Evolutionary conservation across 2,113 vertebrate genomes (phyloP).

Genomic region (Nymphicus hollandicus): DNA sequence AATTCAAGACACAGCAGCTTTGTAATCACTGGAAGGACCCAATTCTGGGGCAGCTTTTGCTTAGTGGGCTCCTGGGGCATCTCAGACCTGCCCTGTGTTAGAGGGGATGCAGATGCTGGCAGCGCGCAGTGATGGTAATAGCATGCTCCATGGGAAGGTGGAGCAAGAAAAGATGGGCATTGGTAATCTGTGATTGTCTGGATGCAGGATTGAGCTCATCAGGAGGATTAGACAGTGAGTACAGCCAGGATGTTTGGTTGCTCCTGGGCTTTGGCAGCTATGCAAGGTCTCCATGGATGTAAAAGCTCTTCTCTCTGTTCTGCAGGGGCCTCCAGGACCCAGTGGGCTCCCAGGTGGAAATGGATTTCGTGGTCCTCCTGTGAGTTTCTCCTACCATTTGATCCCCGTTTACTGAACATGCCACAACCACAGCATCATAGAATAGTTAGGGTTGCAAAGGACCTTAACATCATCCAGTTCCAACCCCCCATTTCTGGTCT

Average conservation of each 20-base stretch:
- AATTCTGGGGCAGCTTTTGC: background rate
- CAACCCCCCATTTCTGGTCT: background rate
- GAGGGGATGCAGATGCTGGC: background rate
- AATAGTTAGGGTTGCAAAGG: background rate
- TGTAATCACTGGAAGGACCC: background rate
- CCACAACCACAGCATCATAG: background rate
- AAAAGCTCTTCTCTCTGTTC: background rate
- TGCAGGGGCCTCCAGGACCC: constrained; percentile 88
- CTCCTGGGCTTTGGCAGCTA: background rate
- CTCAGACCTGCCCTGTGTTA: background rate
- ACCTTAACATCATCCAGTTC: background rate
- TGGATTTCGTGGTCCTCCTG: constrained; percentile 85
- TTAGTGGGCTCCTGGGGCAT: background rate
- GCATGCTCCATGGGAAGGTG: fast-evolving
- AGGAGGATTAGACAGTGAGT: fast-evolving
- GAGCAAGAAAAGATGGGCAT: fast-evolving
- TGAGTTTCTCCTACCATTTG: constrained; percentile 70
- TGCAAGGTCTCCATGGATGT: fast-evolving
- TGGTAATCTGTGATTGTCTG: background rate
- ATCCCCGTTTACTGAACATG: background rate
- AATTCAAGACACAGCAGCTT: background rate
- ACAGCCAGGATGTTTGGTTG: background rate
- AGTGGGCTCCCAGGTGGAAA: constrained; percentile 87
- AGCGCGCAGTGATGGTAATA: fast-evolving
- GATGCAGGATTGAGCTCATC: background rate